Base-by-base conservation (phyloP, 35 echinoderm and acorn worm species). In the Patiria miniata region DNA sequence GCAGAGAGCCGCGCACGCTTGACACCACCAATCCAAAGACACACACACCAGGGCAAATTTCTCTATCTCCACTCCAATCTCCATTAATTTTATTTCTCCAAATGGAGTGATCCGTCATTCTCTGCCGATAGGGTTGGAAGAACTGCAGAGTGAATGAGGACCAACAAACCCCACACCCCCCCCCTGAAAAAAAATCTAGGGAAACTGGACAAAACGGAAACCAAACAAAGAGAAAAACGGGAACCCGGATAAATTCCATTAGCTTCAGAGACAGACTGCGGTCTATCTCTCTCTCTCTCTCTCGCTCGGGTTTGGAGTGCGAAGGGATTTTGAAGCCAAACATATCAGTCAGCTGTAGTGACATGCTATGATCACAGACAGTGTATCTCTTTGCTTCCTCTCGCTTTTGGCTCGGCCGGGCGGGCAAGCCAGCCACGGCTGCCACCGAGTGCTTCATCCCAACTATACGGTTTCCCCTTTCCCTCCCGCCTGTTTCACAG, bases 331-430 rank as follows among this genome's bases (percentile, higher is more conserved):
- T 23, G 29, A 73, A 73, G 34, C 65, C 65, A 73, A 73, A 73
- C 65, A 73, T 73, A 73, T 73, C 65, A 73, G 65, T 73, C 65
- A 73, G 65, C 65, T 73, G 65, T 73, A 30, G 26, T 73, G 65
- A 73, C 65, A 73, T 30, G 65, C 65, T 73, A 73, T 23, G 29
- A 34, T 73, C 65, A 34, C 65, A 15, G 65, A 12, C 65, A 14
- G 65, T 2, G 34, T 14, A 73, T 73, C 65, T 73, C 34, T 36
- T 73, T 73, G 42, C 42, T 47, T 12, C 12, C 42, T 73, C 65
- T 73, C 65, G 42, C 42, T 12, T 12, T 47, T 6, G 4, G 12
- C 42, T 47, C 12, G 42, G 42, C 42, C 42, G 4, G 42, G 42
- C 42, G n/a, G n/a, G n/a, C n/a, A n/a, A n/a, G n/a, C 42, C 4